These are phyloP conservation scores for Dendronephthya gigantea DNA, from an alignment of 64 coral and sea anemone species.

Conservation along the genomic window DNA sequence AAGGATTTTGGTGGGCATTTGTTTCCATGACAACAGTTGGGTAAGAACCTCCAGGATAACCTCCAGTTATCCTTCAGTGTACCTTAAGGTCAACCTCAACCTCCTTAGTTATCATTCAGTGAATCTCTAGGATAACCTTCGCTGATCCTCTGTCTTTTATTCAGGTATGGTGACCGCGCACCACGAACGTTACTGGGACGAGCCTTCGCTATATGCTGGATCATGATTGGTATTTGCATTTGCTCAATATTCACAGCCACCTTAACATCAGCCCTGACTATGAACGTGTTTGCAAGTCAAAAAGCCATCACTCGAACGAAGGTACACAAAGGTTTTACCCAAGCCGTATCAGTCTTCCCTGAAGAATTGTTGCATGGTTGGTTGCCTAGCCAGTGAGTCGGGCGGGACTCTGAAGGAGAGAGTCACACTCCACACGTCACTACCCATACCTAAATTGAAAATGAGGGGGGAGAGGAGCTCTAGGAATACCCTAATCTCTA, in stretches of 20 bases:
- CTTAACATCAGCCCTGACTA: constrained; percentile 34
- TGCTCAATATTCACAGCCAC: constrained; percentile 81
- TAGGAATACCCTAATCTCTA: too few species aligned
- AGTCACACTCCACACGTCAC: too few species aligned
- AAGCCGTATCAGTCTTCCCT: neutral
- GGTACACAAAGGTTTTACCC: neutral
- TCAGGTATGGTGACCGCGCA: constrained; percentile 47
- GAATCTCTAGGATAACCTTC: too few species aligned
- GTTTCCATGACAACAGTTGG: constrained; percentile 48
- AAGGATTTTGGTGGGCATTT: constrained; percentile 55
- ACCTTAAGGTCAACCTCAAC: too few species aligned
- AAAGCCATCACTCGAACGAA: neutral
- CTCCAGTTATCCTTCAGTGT: too few species aligned
- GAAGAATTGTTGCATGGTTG: neutral
- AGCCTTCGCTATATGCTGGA: constrained; percentile 78
- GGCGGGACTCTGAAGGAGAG: too few species aligned
- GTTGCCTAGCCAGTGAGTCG: too few species aligned
- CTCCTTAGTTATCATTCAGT: too few species aligned
- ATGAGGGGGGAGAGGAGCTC: too few species aligned
- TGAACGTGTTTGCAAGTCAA: neutral
- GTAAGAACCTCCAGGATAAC: constrained; percentile 25
- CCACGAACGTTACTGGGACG: constrained; percentile 56
- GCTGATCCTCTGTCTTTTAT: neutral
- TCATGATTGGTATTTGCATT: constrained; percentile 79
- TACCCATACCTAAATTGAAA: too few species aligned